These are phyloP conservation scores for Harpegnathos saltator DNA, from an alignment of 1,140 invertebrate genomes.

Conservation along the genomic window DNA sequence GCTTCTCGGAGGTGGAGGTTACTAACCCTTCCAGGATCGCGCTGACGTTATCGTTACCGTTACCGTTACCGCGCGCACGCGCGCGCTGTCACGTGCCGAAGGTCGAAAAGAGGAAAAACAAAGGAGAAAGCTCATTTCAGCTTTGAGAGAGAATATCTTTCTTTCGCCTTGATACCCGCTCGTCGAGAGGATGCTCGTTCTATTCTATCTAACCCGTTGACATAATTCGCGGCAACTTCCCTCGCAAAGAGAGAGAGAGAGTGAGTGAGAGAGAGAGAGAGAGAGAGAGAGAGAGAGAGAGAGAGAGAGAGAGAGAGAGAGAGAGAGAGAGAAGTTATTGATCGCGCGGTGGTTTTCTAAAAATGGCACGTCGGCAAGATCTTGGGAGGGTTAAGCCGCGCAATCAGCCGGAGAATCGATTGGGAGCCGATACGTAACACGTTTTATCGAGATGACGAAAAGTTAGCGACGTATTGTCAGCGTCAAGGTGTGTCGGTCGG, in stretches of 20 bases:
- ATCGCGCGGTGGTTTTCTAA: conserved; percentile 53
- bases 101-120: no score
- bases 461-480: neutral
- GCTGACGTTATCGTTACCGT: neutral
- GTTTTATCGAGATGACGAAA: conserved; percentile 54
- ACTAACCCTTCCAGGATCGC: conserved; percentile 3
- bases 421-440: conserved; percentile 42
- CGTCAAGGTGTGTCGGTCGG: conserved; percentile 9
- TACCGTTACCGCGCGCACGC: neutral
- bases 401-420: conserved; percentile 54
- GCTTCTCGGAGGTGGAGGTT: conserved; percentile 11
- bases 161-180: neutral
- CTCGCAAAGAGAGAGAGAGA: neutral
- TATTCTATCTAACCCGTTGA: conserved; percentile 48
- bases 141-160: no score
- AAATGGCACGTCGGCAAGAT: conserved; percentile 53
- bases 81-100: neutral
- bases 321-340: conserved; percentile 27
- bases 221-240: conserved; percentile 45
- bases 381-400: conserved; percentile 50
- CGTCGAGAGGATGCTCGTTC: neutral
- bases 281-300: no score
- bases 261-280: neutral
- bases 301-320: neutral
- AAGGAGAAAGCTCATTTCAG: no score